A percentile compares a stretch with the other conserved stretches of the same genome.
phyloP scores from a whole-genome alignment of 2,113 vertebrate species.

The Nymphicus hollandicus region DNA sequence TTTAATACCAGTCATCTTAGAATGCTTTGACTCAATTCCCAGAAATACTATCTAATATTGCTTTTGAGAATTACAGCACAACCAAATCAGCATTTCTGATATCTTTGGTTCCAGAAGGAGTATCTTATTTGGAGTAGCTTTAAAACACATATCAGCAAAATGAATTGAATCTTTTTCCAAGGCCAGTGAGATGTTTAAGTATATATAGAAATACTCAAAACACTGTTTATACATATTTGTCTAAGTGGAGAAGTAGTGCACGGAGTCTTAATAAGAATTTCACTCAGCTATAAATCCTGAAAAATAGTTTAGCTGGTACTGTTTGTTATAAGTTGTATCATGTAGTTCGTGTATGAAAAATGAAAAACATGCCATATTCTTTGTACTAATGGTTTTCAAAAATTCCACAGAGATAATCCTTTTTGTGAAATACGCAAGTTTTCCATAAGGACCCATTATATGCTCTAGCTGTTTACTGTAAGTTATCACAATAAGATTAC shows the following conservation, averaged over 20 bases:
- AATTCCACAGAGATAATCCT: not conserved
- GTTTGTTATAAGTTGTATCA: not conserved
- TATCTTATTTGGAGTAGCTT: not conserved
- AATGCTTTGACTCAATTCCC: not conserved
- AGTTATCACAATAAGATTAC: not conserved
- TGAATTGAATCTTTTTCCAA: not conserved
- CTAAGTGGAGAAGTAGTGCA: not conserved
- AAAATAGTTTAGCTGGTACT: not conserved
- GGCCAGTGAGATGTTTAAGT: not conserved
- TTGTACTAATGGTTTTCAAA: not conserved
- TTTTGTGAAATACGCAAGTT: not conserved
- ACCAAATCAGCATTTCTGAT: not conserved
- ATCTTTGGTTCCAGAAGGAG: not conserved
- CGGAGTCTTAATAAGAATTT: not conserved
- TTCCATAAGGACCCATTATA: not conserved
- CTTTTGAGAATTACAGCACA: not conserved
- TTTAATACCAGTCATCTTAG: not conserved
- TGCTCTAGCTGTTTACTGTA: not conserved
- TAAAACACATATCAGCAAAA: not conserved
- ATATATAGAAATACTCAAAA: not conserved
- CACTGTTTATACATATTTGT: not conserved
- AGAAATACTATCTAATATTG: not conserved
- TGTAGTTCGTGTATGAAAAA: not conserved
- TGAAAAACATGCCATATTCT: not conserved
- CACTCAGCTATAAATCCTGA: not conserved